Evolutionary conservation across 2,888 invertebrate species (phyloP).

Genomic region (Nasonia oneida): DNA sequence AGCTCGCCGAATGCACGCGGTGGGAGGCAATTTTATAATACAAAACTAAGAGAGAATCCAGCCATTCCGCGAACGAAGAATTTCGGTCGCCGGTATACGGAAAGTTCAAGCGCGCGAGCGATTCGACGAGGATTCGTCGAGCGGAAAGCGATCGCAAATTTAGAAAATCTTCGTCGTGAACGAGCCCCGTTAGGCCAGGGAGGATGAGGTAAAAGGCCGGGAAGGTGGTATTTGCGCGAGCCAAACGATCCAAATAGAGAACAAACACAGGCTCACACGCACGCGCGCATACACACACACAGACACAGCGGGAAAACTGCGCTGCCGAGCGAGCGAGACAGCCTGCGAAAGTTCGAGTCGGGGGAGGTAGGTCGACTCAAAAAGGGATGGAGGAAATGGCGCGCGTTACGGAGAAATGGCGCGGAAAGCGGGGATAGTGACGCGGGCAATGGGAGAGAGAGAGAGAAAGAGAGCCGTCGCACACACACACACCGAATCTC

Average conservation of each 20-base stretch:
- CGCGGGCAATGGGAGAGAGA: conserved; percentile 72
- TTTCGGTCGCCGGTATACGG: conserved; percentile 32
- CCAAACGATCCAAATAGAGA: conserved; percentile 78
- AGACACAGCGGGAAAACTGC: conserved; percentile 35
- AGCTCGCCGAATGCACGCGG: conserved; percentile 18
- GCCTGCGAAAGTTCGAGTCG: conserved; percentile 41
- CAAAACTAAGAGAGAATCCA: conserved; percentile 61
- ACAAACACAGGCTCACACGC: conserved; percentile 68
- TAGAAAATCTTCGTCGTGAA: conserved; percentile 71
- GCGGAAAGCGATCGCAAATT: conserved; percentile 71
- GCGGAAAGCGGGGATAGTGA: conserved; percentile 79
- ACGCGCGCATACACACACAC: not conserved
- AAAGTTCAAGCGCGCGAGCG: conserved; percentile 61
- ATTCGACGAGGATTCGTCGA: conserved; percentile 64
- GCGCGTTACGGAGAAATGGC: conserved; percentile 79
- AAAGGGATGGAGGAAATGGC: conserved; percentile 78
- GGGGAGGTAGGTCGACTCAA: conserved; percentile 67
- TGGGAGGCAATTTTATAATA: conserved; percentile 53
- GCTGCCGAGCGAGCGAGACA: conserved; percentile 62
- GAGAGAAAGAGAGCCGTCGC: conserved; percentile 47
- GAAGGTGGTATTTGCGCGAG: conserved; percentile 77
- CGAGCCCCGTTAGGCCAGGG: conserved; percentile 62
- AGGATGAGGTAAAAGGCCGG: conserved; percentile 64
- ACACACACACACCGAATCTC: conserved; percentile 64
- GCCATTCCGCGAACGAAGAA: conserved; percentile 35